Evolutionary conservation across 1,140 invertebrate species (phyloP).

Genomic region (Drosophila burlai): DNA sequence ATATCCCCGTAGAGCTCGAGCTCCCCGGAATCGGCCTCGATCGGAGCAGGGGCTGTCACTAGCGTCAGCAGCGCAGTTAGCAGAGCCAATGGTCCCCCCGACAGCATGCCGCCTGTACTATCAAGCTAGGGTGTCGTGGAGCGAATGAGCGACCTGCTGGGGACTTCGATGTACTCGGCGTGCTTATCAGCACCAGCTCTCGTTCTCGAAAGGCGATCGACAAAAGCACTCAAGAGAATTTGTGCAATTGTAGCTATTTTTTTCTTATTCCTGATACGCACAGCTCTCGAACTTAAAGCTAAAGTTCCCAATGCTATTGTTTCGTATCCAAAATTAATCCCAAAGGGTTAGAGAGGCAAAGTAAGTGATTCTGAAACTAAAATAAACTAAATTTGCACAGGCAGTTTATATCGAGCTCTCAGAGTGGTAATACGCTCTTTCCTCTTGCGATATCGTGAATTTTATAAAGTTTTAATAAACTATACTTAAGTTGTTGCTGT

Average conservation of each 20-base stretch:
- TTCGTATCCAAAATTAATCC: background rate
- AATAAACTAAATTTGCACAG: background rate
- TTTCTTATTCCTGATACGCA: background rate
- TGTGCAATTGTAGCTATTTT: slow-evolving; percentile 1
- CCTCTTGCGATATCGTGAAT: background rate
- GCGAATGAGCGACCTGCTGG: slow-evolving; percentile 49
- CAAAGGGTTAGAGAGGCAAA: background rate
- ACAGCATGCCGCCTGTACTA: slow-evolving; percentile 53
- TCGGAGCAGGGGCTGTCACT: slow-evolving; percentile 1
- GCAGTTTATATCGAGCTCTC: slow-evolving; percentile 1
- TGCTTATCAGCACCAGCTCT: slow-evolving; percentile 49
- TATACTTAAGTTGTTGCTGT: background rate
- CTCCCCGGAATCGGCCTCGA: slow-evolving; percentile 14
- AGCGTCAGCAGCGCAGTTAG: slow-evolving; percentile 23
- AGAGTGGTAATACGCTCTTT: background rate
- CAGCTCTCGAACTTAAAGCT: background rate
- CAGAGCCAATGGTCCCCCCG: slow-evolving; percentile 2
- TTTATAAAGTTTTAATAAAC: background rate
- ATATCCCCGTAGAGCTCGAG: slow-evolving; percentile 66
- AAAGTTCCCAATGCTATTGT: background rate
- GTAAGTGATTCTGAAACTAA: too few relatives aligned
- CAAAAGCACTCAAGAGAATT: slow-evolving; percentile 13
- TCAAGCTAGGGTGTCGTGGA: slow-evolving; percentile 24
- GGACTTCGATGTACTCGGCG: background rate
- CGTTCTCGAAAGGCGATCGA: background rate